Evolutionary conservation across 2,888 invertebrate genomes (phyloP), one percentile per base, ranked within the genome.

Genomic region (Dexiosoma caninum): DNA sequence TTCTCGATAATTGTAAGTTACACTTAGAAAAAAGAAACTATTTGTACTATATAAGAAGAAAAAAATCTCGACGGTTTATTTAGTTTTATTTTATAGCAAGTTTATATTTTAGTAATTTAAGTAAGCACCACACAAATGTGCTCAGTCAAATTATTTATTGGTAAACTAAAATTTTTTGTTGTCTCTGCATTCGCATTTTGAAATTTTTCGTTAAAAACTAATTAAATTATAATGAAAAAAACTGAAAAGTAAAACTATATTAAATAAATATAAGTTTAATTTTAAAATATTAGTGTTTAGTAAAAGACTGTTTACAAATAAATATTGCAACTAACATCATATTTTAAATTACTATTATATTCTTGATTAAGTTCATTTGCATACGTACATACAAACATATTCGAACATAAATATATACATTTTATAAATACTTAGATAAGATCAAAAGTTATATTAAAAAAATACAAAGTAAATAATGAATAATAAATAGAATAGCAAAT

Each of bases 221-320:
- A n/a, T n/a, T n/a, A n/a, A n/a, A n/a, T n/a, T n/a, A n/a, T n/a
- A n/a, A n/a, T n/a, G n/a, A n/a, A n/a, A n/a, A n/a, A n/a, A n/a
- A n/a, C n/a, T n/a, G n/a, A 44, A 30, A 55, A 37, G 37, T 59
- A 16, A 60, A 44, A 55, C 14, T 9, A 32, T 30, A 62, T 27
- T n/a, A 19, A 51, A 32, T 77, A 64, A 37, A 44, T 66, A 60
- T 75, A 81, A 78, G 60, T 30, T 80, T 62, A 75, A 44, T 66
- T 72, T 76, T 67, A 66, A 67, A 66, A 57, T 23, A 27, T 55
- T 79, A 76, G 76, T 46, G 79, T 79, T 69, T 80, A 76, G 64
- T 64, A 57, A 67, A 77, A 79, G 78, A 82, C 77, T 77, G 81
- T 77, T 81, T 77, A 69, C 77, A 79, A 70, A 78, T 27, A n/a